These are phyloP conservation scores for Drosophila hamatofila DNA, from an alignment of 2,888 invertebrate species.

Conservation along the genomic window DNA sequence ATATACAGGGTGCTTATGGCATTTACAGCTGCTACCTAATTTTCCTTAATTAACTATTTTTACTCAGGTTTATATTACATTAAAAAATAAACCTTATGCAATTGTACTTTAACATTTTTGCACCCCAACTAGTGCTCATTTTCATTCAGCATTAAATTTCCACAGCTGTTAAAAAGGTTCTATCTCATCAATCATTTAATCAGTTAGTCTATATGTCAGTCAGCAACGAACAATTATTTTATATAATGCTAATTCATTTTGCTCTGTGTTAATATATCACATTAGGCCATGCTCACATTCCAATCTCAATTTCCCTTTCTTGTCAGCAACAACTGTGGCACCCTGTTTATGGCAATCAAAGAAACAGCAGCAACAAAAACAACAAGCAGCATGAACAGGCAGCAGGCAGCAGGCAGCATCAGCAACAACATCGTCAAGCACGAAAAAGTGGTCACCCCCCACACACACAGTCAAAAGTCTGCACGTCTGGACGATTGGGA, in stretches of 20 bases:
- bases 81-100: too few relatives aligned
- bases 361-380: conserved; percentile 62
- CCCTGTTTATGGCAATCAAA: conserved; percentile 75
- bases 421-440: conserved; percentile 64
- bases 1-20: not conserved
- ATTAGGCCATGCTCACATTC: not conserved
- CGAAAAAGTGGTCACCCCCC: conserved; percentile 77
- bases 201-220: conserved; percentile 1
- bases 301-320: not conserved
- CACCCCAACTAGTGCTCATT: not conserved
- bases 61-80: not conserved
- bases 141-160: not conserved
- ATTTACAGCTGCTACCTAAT: not conserved
- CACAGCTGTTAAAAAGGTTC: not conserved
- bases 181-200: not conserved
- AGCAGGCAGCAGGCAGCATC: conserved; percentile 19
- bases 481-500: conserved; percentile 72
- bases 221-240: not conserved
- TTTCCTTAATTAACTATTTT: not conserved
- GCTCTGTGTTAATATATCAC: conserved; percentile 1
- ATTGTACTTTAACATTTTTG: not conserved
- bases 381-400: conserved; percentile 36
- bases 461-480: conserved; percentile 73
- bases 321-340: conserved; percentile 28
- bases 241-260: not conserved